Conservation (phyloP, 1,140 invertebrate genomes). For the Aphelenchoides avenae region DNA sequence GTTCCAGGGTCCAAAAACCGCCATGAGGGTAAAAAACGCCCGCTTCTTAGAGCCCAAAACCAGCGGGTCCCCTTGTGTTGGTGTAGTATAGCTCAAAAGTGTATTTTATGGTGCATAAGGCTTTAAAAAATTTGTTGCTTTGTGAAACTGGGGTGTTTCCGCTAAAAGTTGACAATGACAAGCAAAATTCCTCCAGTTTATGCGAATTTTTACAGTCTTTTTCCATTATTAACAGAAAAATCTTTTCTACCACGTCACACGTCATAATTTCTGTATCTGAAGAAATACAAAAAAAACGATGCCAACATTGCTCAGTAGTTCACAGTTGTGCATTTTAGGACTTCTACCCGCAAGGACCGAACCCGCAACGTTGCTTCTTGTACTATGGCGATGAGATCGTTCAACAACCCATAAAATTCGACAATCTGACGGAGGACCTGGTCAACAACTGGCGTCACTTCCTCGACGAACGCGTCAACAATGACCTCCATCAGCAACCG, state of each 20-base stretch:
- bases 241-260: neutral
- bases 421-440: conserved; percentile 51
- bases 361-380: conserved; percentile 47
- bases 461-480: conserved; percentile 27
- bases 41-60: no score
- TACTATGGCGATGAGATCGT: conserved; percentile 57
- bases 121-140: no score
- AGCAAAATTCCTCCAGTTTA: neutral
- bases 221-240: no score
- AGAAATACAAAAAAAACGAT: neutral
- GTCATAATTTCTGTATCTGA: neutral
- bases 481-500: conserved; percentile 18
- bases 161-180: conserved; percentile 12
- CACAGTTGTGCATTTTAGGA: conserved; percentile 9
- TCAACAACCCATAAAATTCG: conserved; percentile 57
- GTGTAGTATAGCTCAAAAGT: no score
- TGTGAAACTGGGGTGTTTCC: no score
- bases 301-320: neutral
- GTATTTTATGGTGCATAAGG: no score
- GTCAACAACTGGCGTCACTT: conserved; percentile 59
- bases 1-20: no score
- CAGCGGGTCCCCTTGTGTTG: no score
- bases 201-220: neutral
- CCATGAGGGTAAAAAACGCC: no score
- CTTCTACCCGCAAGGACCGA: conserved; percentile 19